Percentiles rank a stretch among this genome's conserved stretches.
These are phyloP conservation scores for Bucco capensis DNA, from an alignment of 2,113 vertebrate species.

Conservation along the genomic window DNA sequence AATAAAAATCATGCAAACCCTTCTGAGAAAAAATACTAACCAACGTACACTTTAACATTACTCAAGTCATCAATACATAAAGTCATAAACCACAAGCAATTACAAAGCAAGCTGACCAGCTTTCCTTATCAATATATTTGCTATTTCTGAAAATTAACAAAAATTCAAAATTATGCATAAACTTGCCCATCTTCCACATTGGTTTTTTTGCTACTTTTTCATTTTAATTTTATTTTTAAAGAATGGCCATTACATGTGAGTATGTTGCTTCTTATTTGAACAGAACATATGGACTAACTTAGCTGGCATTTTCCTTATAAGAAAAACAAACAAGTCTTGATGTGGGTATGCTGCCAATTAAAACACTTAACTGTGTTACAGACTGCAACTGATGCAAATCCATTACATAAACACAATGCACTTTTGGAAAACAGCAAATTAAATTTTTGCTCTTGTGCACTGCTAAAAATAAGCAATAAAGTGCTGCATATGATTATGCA, in stretches of 20 bases:
- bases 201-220: constrained; percentile 14
- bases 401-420: constrained; percentile 73
- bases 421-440: constrained; percentile 74
- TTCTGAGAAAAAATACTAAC: not conserved
- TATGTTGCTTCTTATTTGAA: constrained; percentile 51
- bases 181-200: not conserved
- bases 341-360: constrained; percentile 81
- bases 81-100: not conserved
- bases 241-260: constrained; percentile 64
- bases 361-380: constrained; percentile 74
- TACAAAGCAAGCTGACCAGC: not conserved
- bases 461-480: constrained; percentile 64
- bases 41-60: not conserved
- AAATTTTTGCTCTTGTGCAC: constrained; percentile 62
- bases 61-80: not conserved
- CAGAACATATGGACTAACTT: constrained; percentile 76
- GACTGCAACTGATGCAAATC: constrained; percentile 73
- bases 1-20: not conserved
- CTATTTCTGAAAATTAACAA: not conserved
- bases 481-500: constrained; percentile 41
- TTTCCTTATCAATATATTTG: not conserved
- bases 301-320: constrained; percentile 80
- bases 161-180: not conserved
- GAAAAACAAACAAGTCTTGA: constrained; percentile 80
- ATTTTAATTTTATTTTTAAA: constrained; percentile 50